Conservation (phyloP, 1,140 invertebrate genomes). For the Bradynema listronoti region DNA sequence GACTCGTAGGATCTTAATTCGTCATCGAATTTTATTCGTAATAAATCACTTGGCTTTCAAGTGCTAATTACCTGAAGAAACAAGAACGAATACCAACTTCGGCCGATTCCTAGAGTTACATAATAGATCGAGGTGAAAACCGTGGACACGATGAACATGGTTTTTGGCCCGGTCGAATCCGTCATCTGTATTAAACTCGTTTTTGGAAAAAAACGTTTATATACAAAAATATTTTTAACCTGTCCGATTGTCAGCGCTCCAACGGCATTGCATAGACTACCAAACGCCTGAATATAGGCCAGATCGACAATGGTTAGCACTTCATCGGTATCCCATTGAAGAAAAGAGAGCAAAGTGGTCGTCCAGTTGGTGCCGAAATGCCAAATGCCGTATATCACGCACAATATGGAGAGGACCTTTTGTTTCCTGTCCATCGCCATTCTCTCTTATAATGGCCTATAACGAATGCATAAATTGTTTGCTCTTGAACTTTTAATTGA, state of each 20-base stretch:
- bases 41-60: constrained; percentile 10
- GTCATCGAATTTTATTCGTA: background rate
- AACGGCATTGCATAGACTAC: constrained; percentile 51
- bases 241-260: constrained; percentile 53
- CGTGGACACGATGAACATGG: constrained; percentile 54
- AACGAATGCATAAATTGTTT: no score
- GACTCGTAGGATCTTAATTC: constrained; percentile 43
- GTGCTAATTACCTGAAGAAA: constrained; percentile 43
- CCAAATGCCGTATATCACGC: constrained; percentile 56
- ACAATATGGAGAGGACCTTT: constrained; percentile 44
- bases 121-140: constrained; percentile 55
- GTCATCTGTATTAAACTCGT: no score
- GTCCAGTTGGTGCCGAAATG: constrained; percentile 58
- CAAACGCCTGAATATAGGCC: constrained; percentile 57
- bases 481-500: no score
- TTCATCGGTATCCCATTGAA: constrained; percentile 56
- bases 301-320: constrained; percentile 55
- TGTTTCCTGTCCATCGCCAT: constrained; percentile 43
- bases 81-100: constrained; percentile 50
- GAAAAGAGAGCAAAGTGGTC: constrained; percentile 54
- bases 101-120: constrained; percentile 47
- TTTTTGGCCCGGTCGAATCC: constrained; percentile 52
- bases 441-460: background rate
- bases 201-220: no score
- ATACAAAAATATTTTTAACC: constrained; percentile 10